Conservation (phyloP, 2,888 invertebrate genomes). For the Trilocha varians region DNA sequence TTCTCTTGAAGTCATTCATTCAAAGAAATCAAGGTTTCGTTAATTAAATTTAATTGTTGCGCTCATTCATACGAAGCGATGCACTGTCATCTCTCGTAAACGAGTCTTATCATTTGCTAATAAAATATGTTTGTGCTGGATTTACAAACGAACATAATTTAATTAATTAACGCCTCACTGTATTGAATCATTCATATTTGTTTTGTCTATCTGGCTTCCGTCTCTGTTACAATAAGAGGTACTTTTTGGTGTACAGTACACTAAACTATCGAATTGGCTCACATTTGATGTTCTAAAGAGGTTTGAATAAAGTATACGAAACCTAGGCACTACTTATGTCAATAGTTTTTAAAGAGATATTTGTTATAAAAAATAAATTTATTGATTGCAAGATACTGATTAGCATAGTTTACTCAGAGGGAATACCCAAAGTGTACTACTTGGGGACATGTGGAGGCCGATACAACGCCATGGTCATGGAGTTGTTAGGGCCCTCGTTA, state of each 20-base stretch:
- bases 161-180: background rate
- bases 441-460: constrained; percentile 99
- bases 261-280: too few relatives aligned
- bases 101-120: background rate
- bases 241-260: too few relatives aligned
- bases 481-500: constrained; percentile 97
- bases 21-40: too few relatives aligned
- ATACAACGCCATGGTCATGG: constrained; percentile 99
- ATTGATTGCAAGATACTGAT: constrained; percentile 15
- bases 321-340: too few relatives aligned
- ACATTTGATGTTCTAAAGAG: too few relatives aligned
- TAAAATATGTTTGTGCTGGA: background rate
- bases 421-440: constrained; percentile 99
- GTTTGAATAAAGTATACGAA: too few relatives aligned
- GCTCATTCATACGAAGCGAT: background rate
- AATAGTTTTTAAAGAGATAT: too few relatives aligned
- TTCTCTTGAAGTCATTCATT: too few relatives aligned
- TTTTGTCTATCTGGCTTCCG: background rate
- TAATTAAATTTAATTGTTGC: background rate
- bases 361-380: too few relatives aligned
- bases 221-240: background rate
- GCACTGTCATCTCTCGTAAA: background rate
- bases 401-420: constrained; percentile 79
- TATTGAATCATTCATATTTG: background rate
- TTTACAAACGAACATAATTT: background rate